Evolutionary conservation across 2,797 vertebrate genomes (phyloP).

Genomic region (Mormyrops attenuatus): DNA sequence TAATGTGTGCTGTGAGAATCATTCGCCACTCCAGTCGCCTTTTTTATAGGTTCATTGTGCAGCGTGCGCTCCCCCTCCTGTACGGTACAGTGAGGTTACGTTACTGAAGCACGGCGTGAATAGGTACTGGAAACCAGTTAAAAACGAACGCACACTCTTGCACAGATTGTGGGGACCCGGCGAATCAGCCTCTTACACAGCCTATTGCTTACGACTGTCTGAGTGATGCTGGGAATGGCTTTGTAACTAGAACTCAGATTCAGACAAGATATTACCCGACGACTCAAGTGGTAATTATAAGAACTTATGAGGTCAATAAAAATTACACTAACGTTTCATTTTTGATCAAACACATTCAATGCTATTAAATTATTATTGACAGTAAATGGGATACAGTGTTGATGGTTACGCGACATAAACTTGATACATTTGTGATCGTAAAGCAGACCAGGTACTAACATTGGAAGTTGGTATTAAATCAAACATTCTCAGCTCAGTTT

Average conservation of each 20-base stretch:
- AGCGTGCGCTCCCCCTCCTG: slow-evolving; percentile 54
- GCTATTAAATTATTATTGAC: not conserved
- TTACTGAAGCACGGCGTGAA: slow-evolving; percentile 56
- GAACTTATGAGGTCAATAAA: slow-evolving; percentile 9
- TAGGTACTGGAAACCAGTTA: slow-evolving; percentile 50
- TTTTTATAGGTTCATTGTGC: slow-evolving; percentile 52
- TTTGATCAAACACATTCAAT: not conserved
- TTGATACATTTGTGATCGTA: not conserved
- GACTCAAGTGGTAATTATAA: slow-evolving; percentile 7
- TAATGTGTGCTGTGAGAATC: slow-evolving; percentile 48
- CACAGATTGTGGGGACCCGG: slow-evolving; percentile 62
- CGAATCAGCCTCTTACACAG: slow-evolving; percentile 56
- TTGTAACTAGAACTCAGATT: slow-evolving; percentile 41
- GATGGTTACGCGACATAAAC: not conserved
- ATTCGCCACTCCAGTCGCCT: slow-evolving; percentile 50
- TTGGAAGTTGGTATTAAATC: slow-evolving; percentile 5
- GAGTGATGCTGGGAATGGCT: slow-evolving; percentile 64
- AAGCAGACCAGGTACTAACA: not conserved
- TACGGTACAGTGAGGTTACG: slow-evolving; percentile 57
- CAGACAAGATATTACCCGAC: not conserved
- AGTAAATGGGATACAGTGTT: not conserved
- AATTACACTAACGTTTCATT: not conserved
- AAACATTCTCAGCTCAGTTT: slow-evolving; percentile 47
- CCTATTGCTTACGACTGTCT: slow-evolving; percentile 61
- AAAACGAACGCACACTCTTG: slow-evolving; percentile 56